A percentile compares a stretch with the other conserved stretches of the same genome.
phyloP scores from a whole-genome alignment of 2,113 vertebrate species.

The Synchiropus splendidus region DNA sequence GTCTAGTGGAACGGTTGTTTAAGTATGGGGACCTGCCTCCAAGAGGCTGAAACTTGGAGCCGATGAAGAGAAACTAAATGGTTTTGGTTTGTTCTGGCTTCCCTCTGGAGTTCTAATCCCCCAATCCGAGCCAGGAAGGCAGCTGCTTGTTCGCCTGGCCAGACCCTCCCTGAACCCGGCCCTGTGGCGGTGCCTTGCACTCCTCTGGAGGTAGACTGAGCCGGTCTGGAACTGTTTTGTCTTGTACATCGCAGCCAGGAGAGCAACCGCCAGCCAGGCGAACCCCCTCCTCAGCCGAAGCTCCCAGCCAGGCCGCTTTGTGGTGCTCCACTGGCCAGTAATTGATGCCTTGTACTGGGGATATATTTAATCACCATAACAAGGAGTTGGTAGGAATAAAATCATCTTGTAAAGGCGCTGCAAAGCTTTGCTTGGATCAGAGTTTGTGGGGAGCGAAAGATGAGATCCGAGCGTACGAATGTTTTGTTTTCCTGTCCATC shows the following conservation, averaged over 20 bases:
- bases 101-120: conserved; percentile 29
- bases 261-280: conserved; percentile 33
- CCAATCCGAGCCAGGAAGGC: conserved; percentile 45
- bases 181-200: conserved; percentile 50
- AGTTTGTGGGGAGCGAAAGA: conserved; percentile 33
- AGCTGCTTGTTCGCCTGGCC: conserved; percentile 38
- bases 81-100: conserved; percentile 23
- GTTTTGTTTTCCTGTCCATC: conserved; percentile 1
- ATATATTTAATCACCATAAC: conserved; percentile 74
- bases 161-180: conserved; percentile 25
- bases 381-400: conserved; percentile 63
- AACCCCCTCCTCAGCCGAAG: conserved; percentile 38
- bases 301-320: conserved; percentile 48
- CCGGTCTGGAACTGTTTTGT: conserved; percentile 46
- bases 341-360: conserved; percentile 69
- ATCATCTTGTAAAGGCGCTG: conserved; percentile 67
- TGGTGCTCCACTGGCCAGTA: conserved; percentile 62
- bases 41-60: conserved; percentile 19
- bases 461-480: conserved; percentile 14
- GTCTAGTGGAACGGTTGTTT: conserved; percentile 30
- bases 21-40: conserved; percentile 12
- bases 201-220: no score
- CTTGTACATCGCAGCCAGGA: conserved; percentile 44
- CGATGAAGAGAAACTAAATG: conserved; percentile 2
- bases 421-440: conserved; percentile 43